Conservation (phyloP, 2,888 invertebrate genomes). For the Drosophila vallismaia region DNA sequence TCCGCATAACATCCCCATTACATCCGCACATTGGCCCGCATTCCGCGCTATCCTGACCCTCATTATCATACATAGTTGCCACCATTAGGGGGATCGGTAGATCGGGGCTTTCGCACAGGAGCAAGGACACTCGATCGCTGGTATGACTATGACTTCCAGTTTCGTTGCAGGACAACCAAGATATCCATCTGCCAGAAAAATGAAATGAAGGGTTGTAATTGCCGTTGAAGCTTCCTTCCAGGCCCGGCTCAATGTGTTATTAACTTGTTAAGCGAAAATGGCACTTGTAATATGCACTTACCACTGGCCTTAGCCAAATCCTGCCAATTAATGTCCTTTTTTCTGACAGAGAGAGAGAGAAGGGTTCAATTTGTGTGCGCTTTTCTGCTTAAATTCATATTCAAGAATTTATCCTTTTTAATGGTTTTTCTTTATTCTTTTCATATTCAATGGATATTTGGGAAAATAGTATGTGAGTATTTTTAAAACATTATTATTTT, state of each 20-base stretch:
- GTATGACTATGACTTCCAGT: conserved; percentile 45
- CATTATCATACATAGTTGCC: conserved; percentile 83
- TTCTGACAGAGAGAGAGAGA: conserved; percentile 1
- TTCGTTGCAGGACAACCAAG: conserved; percentile 29
- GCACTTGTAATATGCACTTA: conserved; percentile 77
- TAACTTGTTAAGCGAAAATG: conserved; percentile 78
- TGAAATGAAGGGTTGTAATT: conserved; percentile 57
- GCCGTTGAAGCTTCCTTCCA: conserved; percentile 61
- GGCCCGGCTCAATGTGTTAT: conserved; percentile 53
- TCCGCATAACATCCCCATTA: conserved; percentile 14
- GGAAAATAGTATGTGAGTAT: conserved; percentile 62
- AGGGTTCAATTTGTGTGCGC: conserved; percentile 38
- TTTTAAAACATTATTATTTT: background rate
- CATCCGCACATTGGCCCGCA: conserved; percentile 48
- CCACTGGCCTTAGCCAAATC: conserved; percentile 44
- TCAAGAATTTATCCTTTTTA: conserved; percentile 13
- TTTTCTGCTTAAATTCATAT: conserved; percentile 17
- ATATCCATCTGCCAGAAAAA: conserved; percentile 72
- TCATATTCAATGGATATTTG: conserved; percentile 1
- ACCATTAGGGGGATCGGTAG: conserved; percentile 79
- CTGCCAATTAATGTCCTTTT: conserved; percentile 31
- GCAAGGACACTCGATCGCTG: conserved; percentile 62
- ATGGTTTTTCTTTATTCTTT: conserved; percentile 16
- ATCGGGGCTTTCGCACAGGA: conserved; percentile 41
- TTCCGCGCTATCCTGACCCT: conserved; percentile 79